These are phyloP conservation scores for Pterostichus niger DNA, from an alignment of 2,888 invertebrate species.

Conservation along the genomic window DNA sequence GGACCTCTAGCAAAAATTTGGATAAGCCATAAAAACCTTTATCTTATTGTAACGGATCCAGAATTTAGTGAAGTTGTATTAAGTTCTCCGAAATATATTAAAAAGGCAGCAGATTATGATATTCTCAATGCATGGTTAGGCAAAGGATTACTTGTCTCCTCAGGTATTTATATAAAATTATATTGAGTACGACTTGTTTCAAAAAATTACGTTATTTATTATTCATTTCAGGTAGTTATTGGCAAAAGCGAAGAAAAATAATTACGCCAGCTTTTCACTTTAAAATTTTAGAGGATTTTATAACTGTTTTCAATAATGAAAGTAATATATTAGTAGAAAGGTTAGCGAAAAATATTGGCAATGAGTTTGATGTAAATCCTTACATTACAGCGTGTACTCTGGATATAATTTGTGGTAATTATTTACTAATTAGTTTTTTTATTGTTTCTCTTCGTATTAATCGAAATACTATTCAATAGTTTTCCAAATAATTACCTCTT, in stretches of 20 bases:
- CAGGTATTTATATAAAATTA: too few species aligned
- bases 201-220: too few species aligned
- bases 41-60: conserved; percentile 38
- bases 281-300: conserved; percentile 55
- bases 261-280: conserved; percentile 57
- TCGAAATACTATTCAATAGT: too few species aligned
- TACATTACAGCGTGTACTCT: conserved; percentile 33
- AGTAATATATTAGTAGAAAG: conserved; percentile 25
- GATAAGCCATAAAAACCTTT: neutral
- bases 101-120: conserved; percentile 34
- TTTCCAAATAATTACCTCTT: too few species aligned
- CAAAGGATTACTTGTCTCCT: too few species aligned
- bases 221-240: conserved; percentile 19
- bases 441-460: too few species aligned
- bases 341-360: conserved; percentile 27
- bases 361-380: conserved; percentile 26
- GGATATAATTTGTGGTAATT: conserved; percentile 53
- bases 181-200: too few species aligned
- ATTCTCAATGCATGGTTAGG: conserved; percentile 49
- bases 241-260: conserved; percentile 58
- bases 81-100: conserved; percentile 61
- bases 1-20: conserved; percentile 11
- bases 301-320: conserved; percentile 26
- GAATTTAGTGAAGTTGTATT: conserved; percentile 52
- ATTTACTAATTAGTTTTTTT: neutral